Evolutionary conservation across 2,888 invertebrate genomes (phyloP), one percentile per base, ranked within the genome.

Genomic region (Phalera bucephala): DNA sequence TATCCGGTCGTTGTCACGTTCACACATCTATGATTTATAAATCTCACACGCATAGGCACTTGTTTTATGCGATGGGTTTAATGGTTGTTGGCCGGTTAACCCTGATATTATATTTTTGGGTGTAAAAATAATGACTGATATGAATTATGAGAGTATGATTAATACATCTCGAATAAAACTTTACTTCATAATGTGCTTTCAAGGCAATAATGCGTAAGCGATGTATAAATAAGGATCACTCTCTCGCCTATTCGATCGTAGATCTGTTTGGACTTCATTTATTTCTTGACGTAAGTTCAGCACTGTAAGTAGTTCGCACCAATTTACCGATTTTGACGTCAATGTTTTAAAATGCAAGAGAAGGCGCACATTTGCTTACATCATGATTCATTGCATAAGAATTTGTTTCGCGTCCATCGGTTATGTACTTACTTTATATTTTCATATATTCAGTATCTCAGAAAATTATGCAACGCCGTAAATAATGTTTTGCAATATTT

Each of bases 281-380:
- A 42, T 60, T 56, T 52, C 46, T 60, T 68, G 62, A 67, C 63
- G 64, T 62, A 64, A 60, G 47, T 30, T 41, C 44, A 46, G 34
- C 39, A 52, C 49, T 52, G 42, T 49, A 62, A 67, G 57, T 56
- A 53, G 59, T 57, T 63, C 47, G 59, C 56, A 62, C 48, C 45
- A 57, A 60, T 60, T 60, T 59, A 47, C 59, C 48, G 51, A 59
- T 63, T 72, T 77, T 74, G 74, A 79, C 77, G 77, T 74, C 77
- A 78, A 61, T 71, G 66, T 62, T 67, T 70, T 64, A 63, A 73
- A 72, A 70, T 77, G 68, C 67, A 76, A 60, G 57, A 60, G 54
- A 60, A 65, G 57, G 56, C 60, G 55, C 58, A 55, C 39, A 50
- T 48, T 54, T 40, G 53, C 52, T 52, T 40, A 41, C 45, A 36